Conservation (phyloP, 1,140 invertebrate genomes). For the Apis florea region DNA sequence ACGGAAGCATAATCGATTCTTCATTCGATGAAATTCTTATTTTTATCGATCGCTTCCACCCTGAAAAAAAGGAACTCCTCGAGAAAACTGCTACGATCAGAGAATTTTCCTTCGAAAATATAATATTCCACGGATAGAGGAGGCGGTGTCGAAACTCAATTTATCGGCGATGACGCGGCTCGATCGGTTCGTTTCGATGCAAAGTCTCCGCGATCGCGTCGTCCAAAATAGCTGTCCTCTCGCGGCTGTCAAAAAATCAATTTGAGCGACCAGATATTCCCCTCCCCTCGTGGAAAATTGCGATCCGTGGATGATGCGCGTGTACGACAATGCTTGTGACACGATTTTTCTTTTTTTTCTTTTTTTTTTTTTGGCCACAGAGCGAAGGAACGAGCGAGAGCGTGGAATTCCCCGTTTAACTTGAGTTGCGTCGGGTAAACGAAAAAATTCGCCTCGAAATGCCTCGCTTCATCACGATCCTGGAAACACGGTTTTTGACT, state of each 20-base stretch:
- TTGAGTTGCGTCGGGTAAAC: conserved; percentile 11
- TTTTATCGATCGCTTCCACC: too few species aligned
- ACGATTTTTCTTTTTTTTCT: neutral
- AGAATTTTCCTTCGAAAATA: neutral
- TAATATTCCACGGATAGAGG: neutral
- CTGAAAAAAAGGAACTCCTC: too few species aligned
- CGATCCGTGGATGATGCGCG: neutral
- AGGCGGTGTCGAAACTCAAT: conserved; percentile 3
- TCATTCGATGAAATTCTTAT: too few species aligned
- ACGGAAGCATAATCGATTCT: too few species aligned
- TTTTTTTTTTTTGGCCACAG: neutral
- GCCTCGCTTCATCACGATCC: conserved; percentile 8
- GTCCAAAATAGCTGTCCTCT: conserved; percentile 10
- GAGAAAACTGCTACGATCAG: neutral
- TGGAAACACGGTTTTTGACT: conserved; percentile 11
- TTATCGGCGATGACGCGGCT: neutral
- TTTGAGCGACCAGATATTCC: conserved; percentile 23
- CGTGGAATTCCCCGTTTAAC: conserved; percentile 11
- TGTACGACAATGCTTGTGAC: conserved; percentile 13
- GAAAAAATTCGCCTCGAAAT: conserved; percentile 10
- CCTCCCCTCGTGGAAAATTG: conserved; percentile 8
- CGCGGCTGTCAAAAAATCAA: conserved; percentile 33
- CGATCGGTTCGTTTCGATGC: conserved; percentile 15
- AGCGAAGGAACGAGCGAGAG: too few species aligned
- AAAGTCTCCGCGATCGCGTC: neutral